Base-by-base conservation (phyloP, 2,797 vertebrate genomes). In the Chloroceryle amazona region DNA sequence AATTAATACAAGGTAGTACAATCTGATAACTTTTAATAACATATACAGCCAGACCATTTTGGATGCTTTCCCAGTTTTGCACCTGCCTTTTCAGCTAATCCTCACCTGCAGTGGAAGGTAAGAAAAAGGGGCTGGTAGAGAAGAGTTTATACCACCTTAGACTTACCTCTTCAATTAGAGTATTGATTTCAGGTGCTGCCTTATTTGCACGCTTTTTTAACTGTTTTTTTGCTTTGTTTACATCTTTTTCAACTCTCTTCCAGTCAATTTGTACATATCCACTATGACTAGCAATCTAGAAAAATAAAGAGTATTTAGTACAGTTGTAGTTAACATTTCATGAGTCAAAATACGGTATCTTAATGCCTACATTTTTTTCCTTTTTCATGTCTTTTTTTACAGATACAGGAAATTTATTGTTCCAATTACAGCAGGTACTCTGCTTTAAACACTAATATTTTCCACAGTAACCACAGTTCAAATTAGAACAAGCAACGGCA, bases 181-280 rank as follows among this genome's bases (percentile, higher is more conserved):
- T 99, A 98, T 99, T 99, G 31, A 99, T 98, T 98, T 99, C 99
- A 11, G 99, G 99, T 31, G 98, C 99, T 91, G 99, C 99, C 95
- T 99, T 98, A 86, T 99, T 98, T 28, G 99, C 99, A 89, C 98
- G 98, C 92, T 99, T 99, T 97, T 99, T 99, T 76, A 99, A 97
- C 90, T 99, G 99, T 95, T 99, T 99, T 98, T 99, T 99, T 13
- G 99, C 99, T 98, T 99, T 99, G 98, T 99, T 99, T 90, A 99
- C 99, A 97, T 99, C 99, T 97, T 99, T 99, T 98, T 99, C 99
- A 89, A 99, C 99, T 98, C 99, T 99, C 96, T 99, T 99, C 99
- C 99, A 99, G 97, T 99, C 99, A 55, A 99, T 98, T 95, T 99
- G 99, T 91, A 99, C 99, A 75, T 99, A 99, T 47, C 99, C 99